Conservation (phyloP, 2,797 vertebrate species). For the Sciaenops ocellatus region DNA sequence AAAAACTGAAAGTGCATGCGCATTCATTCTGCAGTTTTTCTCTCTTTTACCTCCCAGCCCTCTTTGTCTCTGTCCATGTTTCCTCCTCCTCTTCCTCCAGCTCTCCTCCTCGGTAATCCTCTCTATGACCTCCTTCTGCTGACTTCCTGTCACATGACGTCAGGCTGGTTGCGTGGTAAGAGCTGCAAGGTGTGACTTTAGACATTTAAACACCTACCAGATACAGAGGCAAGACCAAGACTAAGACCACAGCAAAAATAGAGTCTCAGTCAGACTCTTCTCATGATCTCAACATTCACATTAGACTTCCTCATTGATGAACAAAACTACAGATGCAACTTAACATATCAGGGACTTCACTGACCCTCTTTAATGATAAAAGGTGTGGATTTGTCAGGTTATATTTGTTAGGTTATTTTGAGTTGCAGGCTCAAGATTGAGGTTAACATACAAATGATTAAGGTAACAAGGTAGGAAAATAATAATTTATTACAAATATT, state of each 20-base stretch:
- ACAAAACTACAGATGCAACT: neutral
- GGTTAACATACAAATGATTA: too few species aligned
- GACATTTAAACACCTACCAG: neutral
- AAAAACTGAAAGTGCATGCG: slow-evolving; percentile 30
- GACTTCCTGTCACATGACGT: slow-evolving; percentile 75
- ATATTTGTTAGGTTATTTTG: too few species aligned
- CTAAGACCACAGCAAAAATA: too few species aligned
- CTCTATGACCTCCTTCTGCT: slow-evolving; percentile 82
- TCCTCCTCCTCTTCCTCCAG: slow-evolving; percentile 58
- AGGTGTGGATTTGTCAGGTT: too few species aligned
- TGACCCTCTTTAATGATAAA: neutral
- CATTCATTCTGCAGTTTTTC: slow-evolving; percentile 36
- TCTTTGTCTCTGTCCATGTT: slow-evolving; percentile 46
- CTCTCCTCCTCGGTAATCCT: slow-evolving; percentile 77
- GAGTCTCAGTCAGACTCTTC: neutral
- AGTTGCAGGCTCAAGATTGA: too few species aligned
- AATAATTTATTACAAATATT: neutral
- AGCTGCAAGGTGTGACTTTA: slow-evolving; percentile 64
- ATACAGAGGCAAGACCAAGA: neutral
- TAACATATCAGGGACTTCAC: neutral
- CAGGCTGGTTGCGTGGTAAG: slow-evolving; percentile 79
- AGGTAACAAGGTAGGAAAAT: too few species aligned
- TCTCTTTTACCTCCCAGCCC: slow-evolving; percentile 50
- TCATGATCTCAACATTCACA: neutral
- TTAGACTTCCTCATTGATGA: neutral